Base-by-base conservation (phyloP, 2,113 vertebrate genomes). In the Phainopepla nitens region DNA sequence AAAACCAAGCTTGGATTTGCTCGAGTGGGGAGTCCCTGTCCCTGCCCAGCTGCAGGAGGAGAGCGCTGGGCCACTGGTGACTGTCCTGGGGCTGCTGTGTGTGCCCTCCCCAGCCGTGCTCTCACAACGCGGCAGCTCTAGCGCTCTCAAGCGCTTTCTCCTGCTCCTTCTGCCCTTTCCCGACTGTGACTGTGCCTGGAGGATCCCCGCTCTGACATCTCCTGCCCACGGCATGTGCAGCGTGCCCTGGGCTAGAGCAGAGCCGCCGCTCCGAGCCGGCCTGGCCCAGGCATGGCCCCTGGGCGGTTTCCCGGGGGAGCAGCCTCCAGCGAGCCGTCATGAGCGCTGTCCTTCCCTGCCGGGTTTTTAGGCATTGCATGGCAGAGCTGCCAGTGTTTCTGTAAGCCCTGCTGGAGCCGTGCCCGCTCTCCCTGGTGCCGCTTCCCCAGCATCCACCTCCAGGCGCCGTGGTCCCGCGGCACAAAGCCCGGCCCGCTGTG, bases 31-130 rank as follows among this genome's bases (percentile, higher is more conserved):
- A 47, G 54, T 20, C 23, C 42, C 22, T 44, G n/a, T 57, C 58
- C 27, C 20, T 66, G 11, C 28, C 29, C 6, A 8, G 1, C 20
- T 5, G 2, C 11, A 41, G 71, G n/a, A 79, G 62, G 31, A 36
- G 42, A 62, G 49, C 0, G 0, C 78, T 17, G 72, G 33, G 24
- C 15, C 24, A 11, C 39, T 1, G 4, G 17, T n/a, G 61, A 15
- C 31, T 15, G 13, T 84, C 4, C 33, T 1, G 19, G 53, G 60
- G 10, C 50, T 49, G 35, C 56, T n/a, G 42, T 13, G 57, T 25
- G 56, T 2, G 2, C 58, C 36, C 8, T 64, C 22, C 20, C 29
- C 4, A 24, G 73, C 19, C 0, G 3, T 9, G 35, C 25, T 41
- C 36, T 54, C 13, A 12, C 62, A 36, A 41, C 0, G 1, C 1